Base-by-base conservation (phyloP, 2,113 vertebrate genomes). In the Motacilla tschutschensis region DNA sequence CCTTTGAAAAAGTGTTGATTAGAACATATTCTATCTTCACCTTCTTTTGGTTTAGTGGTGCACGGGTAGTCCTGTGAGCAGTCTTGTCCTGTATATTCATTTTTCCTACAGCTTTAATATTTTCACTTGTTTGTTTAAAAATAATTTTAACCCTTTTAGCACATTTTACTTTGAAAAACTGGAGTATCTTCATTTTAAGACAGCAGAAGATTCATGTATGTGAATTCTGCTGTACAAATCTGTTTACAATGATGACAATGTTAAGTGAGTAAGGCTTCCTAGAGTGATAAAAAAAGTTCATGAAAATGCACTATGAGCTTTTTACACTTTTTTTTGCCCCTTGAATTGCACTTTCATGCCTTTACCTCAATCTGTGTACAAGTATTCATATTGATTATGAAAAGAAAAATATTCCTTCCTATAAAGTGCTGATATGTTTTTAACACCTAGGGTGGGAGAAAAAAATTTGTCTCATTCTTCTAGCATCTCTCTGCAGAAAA, bases 221-320 rank as follows among this genome's bases (percentile, higher is more conserved):
- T 38, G 47, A 88, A 41, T 66, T 53, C 17, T 53, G 11, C 29
- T 9, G 8, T 38, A 67, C 13, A 67, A 83, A 77, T 46, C 6
- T 31, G 2, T 46, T 44, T 35, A 24, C 0, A 29, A 2, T 74
- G 1, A 10, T 48, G 9, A 47, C 3, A 24, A 11, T 38, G 4
- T 44, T 33, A 55, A 33, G 6, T 44, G 13, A 62, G 1, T 35
- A 55, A 16, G 15, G 17, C 8, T 51, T 76, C 20, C 17, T 13
- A 59, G 38, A 33, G 4, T 48, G 10, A 31, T 33, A 3, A 74
- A 58, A 47, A 47, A 47, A 21, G 1, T 9, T 62, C 3, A 50
- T 29, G 17, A 63, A 78, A 71, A 46, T 38, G 2, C 5, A 26
- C 8, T 35, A 8, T 67, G 25, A 71, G 43, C 2, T n/a, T 67